These are phyloP conservation scores for Puntigrus tetrazona DNA, from an alignment of 2,113 vertebrate species.

Conservation along the genomic window DNA sequence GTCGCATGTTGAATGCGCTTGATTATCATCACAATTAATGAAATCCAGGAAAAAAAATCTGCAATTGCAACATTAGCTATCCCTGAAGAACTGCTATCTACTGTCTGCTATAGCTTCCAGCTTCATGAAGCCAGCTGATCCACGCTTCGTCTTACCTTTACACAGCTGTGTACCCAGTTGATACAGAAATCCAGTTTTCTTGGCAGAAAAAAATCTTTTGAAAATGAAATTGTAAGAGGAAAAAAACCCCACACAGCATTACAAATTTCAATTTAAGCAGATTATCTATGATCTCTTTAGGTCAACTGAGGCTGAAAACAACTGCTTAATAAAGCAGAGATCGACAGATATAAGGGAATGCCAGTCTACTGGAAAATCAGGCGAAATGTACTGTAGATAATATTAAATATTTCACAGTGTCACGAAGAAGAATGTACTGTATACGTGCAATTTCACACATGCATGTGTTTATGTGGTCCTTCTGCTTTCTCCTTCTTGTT, in stretches of 20 bases:
- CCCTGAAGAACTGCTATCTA: not conserved
- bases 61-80: not conserved
- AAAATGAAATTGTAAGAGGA: not conserved
- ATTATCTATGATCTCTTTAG: constrained; percentile 28
- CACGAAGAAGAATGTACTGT: not conserved
- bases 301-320: constrained; percentile 24
- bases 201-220: not conserved
- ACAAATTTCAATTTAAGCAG: constrained; percentile 12
- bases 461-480: not conserved
- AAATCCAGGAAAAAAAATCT: not conserved
- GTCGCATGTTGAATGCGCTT: not conserved
- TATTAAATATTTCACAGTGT: not conserved
- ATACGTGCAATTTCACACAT: not conserved
- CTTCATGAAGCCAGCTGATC: not conserved
- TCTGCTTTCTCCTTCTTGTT: not conserved
- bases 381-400: too few species aligned
- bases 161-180: not conserved
- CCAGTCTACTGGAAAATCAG: not conserved
- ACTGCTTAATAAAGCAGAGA: constrained; percentile 34
- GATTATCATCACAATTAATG: not conserved
- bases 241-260: not conserved
- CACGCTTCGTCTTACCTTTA: not conserved
- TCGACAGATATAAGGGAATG: constrained; percentile 12
- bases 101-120: not conserved
- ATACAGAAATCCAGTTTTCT: not conserved